phyloP scores from a whole-genome alignment of 2,797 vertebrate genomes.

The Distichodus sexfasciatus region DNA sequence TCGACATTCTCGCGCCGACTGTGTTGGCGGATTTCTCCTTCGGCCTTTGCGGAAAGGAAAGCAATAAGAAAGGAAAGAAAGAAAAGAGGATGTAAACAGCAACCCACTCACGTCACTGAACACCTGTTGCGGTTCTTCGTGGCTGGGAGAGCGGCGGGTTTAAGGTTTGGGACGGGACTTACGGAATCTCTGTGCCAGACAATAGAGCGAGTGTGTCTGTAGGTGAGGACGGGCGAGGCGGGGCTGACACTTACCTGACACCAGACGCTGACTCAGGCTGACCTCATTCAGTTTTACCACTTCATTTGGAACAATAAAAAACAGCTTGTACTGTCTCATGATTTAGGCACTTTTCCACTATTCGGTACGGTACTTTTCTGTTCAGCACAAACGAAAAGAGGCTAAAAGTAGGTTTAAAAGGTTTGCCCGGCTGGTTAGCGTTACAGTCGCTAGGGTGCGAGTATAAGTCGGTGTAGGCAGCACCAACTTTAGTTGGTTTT shows the following conservation, averaged over 20 bases:
- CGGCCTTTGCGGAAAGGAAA: conserved; percentile 13
- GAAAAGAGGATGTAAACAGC: conserved; percentile 52
- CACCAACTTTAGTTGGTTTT: no score
- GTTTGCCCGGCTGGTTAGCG: no score
- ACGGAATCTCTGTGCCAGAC: neutral
- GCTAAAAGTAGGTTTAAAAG: no score
- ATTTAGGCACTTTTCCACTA: no score
- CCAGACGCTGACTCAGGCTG: conserved; percentile 50
- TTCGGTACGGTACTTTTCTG: no score
- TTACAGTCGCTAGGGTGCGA: no score
- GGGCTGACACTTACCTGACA: conserved; percentile 40
- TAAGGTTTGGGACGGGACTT: conserved; percentile 50
- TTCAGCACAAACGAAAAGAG: no score
- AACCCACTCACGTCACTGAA: conserved; percentile 56
- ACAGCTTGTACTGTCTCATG: neutral
- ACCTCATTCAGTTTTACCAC: conserved; percentile 2
- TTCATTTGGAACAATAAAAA: conserved; percentile 15
- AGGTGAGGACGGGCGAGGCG: conserved; percentile 34
- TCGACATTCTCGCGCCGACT: neutral
- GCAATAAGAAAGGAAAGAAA: conserved; percentile 56
- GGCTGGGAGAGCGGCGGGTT: conserved; percentile 55
- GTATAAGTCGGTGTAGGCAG: no score
- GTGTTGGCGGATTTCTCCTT: conserved; percentile 12
- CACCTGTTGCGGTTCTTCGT: conserved; percentile 67
- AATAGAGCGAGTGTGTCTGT: conserved; percentile 33